Evolutionary conservation across 1,140 invertebrate species (phyloP).

Genomic region (Trigoniulus corallinus): DNA sequence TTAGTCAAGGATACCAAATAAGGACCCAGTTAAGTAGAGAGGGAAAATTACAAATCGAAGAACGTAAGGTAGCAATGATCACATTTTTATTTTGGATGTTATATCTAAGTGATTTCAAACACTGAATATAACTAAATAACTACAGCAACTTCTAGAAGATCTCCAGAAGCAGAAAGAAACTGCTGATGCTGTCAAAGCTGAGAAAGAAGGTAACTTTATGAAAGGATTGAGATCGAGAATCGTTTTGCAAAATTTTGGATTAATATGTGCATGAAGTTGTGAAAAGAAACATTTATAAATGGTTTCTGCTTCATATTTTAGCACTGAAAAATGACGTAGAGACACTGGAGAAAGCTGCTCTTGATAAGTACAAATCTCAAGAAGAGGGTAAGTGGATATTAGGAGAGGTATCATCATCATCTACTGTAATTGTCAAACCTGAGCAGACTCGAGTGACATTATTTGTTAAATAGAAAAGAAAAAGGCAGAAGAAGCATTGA

Average conservation of each 20-base stretch:
- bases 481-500: conserved; percentile 31
- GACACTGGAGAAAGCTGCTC: conserved; percentile 48
- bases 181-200: conserved; percentile 46
- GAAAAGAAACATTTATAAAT: conserved; percentile 10
- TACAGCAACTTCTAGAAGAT: conserved; percentile 39
- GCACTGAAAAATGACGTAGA: conserved; percentile 50
- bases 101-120: too few relatives aligned
- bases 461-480: conserved; percentile 8
- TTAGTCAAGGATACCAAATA: conserved; percentile 57
- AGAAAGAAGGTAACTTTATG: conserved; percentile 37
- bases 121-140: too few relatives aligned
- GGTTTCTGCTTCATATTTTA: conserved; percentile 1
- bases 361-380: conserved; percentile 52
- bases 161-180: conserved; percentile 52
- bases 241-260: conserved; percentile 10
- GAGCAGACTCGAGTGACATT: conserved; percentile 17
- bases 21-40: conserved; percentile 54
- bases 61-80: conserved; percentile 43
- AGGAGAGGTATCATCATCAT: too few relatives aligned
- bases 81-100: too few relatives aligned
- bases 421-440: conserved; percentile 25
- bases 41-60: conserved; percentile 40
- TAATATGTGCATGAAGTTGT: too few relatives aligned
- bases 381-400: conserved; percentile 34
- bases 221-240: too few relatives aligned